Percentiles rank a stretch among this genome's conserved stretches.
phyloP scores from a whole-genome alignment of 2,113 vertebrate genomes.

The Mormoops blainvillei region DNA sequence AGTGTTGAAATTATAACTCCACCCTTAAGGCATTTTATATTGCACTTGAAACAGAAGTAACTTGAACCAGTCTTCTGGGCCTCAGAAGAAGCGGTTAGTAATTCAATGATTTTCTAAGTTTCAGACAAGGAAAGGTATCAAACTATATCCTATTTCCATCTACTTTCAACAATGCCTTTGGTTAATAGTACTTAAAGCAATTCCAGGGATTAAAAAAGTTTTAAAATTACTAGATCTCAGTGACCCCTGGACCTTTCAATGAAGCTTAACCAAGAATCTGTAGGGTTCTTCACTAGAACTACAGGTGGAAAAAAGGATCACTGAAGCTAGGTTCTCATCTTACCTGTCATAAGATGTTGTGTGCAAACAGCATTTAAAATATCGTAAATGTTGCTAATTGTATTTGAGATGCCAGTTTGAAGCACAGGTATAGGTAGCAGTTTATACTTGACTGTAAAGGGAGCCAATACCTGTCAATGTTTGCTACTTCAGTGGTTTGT shows the following conservation, averaged over 20 bases:
- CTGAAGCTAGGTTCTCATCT: neutral
- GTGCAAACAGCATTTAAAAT: neutral
- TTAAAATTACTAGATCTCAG: neutral
- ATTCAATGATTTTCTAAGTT: neutral
- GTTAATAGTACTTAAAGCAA: neutral
- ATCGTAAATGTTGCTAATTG: neutral
- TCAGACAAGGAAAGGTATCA: neutral
- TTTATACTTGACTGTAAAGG: neutral
- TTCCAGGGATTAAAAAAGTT: neutral
- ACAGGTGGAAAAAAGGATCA: neutral
- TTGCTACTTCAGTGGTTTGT: neutral
- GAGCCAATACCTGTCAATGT: neutral
- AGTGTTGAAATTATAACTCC: neutral
- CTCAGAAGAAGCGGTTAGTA: neutral
- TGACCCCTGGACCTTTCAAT: neutral
- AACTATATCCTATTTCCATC: neutral
- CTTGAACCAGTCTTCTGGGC: neutral
- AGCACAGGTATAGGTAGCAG: neutral
- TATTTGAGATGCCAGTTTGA: neutral
- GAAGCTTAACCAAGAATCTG: neutral
- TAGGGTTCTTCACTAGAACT: neutral
- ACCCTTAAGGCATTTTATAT: neutral
- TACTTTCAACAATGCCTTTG: neutral
- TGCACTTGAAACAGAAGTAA: neutral
- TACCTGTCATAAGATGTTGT: neutral